These are phyloP conservation scores for Drosophila sulfurigaster DNA, from an alignment of 1,140 invertebrate species.

Conservation along the genomic window DNA sequence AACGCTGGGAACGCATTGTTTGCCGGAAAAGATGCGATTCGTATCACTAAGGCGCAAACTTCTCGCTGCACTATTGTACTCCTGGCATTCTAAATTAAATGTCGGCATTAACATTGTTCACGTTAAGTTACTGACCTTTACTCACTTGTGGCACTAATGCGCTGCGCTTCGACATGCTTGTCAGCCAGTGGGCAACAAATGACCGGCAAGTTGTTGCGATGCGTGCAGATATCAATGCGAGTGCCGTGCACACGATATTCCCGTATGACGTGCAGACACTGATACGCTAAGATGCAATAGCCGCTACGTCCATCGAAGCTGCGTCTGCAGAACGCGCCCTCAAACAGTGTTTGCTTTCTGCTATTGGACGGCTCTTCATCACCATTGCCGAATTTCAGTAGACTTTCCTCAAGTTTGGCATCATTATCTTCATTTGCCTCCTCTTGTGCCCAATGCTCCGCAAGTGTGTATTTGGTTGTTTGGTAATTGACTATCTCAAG, in stretches of 20 bases:
- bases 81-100: conserved; percentile 72
- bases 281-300: conserved; percentile 79
- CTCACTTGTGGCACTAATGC: conserved; percentile 77
- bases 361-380: conserved; percentile 20
- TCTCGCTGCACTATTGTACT: conserved; percentile 64
- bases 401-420: conserved; percentile 35
- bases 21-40: conserved; percentile 63
- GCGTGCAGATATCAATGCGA: conserved; percentile 75
- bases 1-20: conserved; percentile 79
- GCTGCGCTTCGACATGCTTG: conserved; percentile 69
- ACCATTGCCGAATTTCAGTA: conserved; percentile 57
- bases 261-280: conserved; percentile 76
- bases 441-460: conserved; percentile 50
- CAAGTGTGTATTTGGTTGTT: conserved; percentile 62
- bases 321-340: conserved; percentile 77
- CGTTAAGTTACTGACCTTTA: not conserved
- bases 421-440: not conserved
- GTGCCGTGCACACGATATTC: conserved; percentile 78
- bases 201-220: conserved; percentile 74
- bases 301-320: conserved; percentile 78
- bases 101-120: not conserved
- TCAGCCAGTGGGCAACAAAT: conserved; percentile 80
- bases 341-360: conserved; percentile 22
- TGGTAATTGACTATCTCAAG: conserved; percentile 66
- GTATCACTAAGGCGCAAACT: conserved; percentile 58